Base-by-base conservation (phyloP, 23 tunicate genomes). In the Aplidium turbinatum region DNA sequence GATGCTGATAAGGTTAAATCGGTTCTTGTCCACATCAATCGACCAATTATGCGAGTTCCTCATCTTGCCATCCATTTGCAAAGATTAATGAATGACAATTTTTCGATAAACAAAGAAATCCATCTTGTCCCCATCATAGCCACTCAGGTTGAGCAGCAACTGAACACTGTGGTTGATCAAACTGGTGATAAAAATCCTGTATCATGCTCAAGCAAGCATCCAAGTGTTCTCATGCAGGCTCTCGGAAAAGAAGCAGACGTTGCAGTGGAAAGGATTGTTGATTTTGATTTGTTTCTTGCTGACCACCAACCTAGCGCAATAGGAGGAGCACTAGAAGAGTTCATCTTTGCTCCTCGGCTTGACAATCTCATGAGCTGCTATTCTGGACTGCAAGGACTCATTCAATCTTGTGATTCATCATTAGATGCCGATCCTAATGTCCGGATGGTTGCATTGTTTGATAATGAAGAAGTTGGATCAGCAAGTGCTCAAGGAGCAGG, bases 381-480 rank as follows among this genome's bases (percentile, higher is more conserved):
- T 39, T 29, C 57, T 36, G 50, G 80, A 19, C 68, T 88, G 71
- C 24, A 72, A 45, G 97, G 72, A 1, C 76, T 91, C 25, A 78
- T 91, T 58, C 78, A 79, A 2, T 91, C 97, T 30, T 79, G 79
- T 46, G 33, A 50, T 27, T 57, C 52, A 0, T 60, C 55, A 33
- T 50, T 88, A 29, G 80, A 47, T 2, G 31, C 68, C 27, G 99
- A 95, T 9, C 9, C 64, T 1, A 73, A 68, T 65, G 60, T 90
- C 25, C 67, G 99, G 56, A 77, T 88, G 87, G 77, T 95, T 30
- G 46, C 79, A 30, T 65, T 84, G 28, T 95, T 83, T 58, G 99
- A 95, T 33, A 88, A 95, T 78, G 99, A 95, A 75, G 99, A 95
- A 61, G 96, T 88, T 19, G 99, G 99, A 4, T 84, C 93, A 26